Conservation (phyloP, 1,140 invertebrate genomes). For the Gonatopus flavifemur region DNA sequence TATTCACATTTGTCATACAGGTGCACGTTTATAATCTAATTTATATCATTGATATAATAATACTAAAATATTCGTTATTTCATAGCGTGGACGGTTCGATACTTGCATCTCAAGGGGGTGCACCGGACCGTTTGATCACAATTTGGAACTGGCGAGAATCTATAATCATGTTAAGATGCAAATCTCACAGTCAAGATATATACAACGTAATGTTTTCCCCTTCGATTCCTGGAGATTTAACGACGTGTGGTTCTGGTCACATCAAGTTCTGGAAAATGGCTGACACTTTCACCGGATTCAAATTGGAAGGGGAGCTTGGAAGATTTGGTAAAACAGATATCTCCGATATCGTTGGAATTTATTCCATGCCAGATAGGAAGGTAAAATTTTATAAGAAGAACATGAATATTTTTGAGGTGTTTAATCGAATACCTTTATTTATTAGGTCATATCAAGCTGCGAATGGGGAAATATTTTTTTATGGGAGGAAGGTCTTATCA, state of each 20-base stretch:
- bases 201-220: constrained; percentile 78
- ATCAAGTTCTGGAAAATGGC: constrained; percentile 95
- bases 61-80: constrained; percentile 14
- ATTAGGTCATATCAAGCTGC: constrained; percentile 75
- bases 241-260: constrained; percentile 75
- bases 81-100: constrained; percentile 75
- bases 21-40: constrained; percentile 48
- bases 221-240: constrained; percentile 74
- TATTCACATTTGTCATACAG: constrained; percentile 78
- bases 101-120: constrained; percentile 79
- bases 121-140: constrained; percentile 84
- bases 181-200: constrained; percentile 79
- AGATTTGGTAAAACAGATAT: constrained; percentile 89
- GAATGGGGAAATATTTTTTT: constrained; percentile 88
- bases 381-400: constrained; percentile 50
- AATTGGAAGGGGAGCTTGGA: constrained; percentile 81
- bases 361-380: constrained; percentile 84
- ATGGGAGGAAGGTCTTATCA: constrained; percentile 86
- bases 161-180: constrained; percentile 72
- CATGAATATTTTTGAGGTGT: too few species aligned
- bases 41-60: background rate
- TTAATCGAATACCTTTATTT: constrained; percentile 8
- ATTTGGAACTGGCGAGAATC: constrained; percentile 84
- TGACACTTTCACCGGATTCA: constrained; percentile 85
- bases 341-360: constrained; percentile 81